Percentiles rank a stretch among this genome's conserved stretches.
Conservation (phyloP, 2,888 invertebrate genomes). For the Ennomos quercinarius region DNA sequence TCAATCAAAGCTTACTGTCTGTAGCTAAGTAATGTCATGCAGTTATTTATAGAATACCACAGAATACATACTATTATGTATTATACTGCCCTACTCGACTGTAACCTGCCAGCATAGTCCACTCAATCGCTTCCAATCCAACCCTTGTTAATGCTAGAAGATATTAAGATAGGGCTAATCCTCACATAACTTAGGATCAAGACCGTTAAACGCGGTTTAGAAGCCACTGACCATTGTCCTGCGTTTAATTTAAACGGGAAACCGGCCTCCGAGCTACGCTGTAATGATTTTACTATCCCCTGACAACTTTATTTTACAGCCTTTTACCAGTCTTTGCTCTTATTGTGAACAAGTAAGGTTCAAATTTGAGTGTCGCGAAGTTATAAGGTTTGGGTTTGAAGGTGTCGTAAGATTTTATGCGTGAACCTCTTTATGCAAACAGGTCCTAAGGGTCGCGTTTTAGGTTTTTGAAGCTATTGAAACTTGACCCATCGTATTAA, state of each 20-base stretch:
- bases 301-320: slow-evolving; percentile 43
- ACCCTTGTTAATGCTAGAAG: slow-evolving; percentile 68
- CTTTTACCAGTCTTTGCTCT: slow-evolving; percentile 16
- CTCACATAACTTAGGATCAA: slow-evolving; percentile 83
- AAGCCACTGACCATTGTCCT: slow-evolving; percentile 81
- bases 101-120: slow-evolving; percentile 26
- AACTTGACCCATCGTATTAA: slow-evolving; percentile 71
- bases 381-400: slow-evolving; percentile 52
- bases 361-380: rapidly evolving
- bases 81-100: neutral
- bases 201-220: slow-evolving; percentile 71
- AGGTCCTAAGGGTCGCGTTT: slow-evolving; percentile 76
- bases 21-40: no score
- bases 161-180: slow-evolving; percentile 84
- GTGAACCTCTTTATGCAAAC: slow-evolving; percentile 78
- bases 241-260: slow-evolving; percentile 81
- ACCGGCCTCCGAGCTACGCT: slow-evolving; percentile 49
- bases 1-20: neutral
- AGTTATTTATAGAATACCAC: no score
- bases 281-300: slow-evolving; percentile 77
- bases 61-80: no score
- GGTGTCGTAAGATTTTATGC: slow-evolving; percentile 83
- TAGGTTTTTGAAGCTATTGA: slow-evolving; percentile 79
- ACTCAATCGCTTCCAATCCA: slow-evolving; percentile 49
- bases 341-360: slow-evolving; percentile 36